phyloP scores from a whole-genome alignment of 2,113 vertebrate genomes.

The Psilopsiagon aurifrons region DNA sequence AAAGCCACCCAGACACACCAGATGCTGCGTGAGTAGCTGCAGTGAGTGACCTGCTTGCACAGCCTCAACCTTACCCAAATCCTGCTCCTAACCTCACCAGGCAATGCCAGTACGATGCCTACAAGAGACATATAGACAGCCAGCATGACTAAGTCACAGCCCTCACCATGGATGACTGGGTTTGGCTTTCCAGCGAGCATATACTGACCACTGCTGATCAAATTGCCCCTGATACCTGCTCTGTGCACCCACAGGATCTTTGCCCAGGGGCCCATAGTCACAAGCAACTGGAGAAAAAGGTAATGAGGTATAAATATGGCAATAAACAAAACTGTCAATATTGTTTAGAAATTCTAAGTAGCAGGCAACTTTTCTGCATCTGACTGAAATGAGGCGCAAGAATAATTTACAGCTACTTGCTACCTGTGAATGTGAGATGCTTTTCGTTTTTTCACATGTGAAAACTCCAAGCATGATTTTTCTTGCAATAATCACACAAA shows the following conservation, averaged over 20 bases:
- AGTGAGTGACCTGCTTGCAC: background rate
- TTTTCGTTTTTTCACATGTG: background rate
- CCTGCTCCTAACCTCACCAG: background rate
- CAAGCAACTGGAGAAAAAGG: background rate
- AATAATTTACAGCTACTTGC: background rate
- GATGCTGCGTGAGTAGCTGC: rapidly evolving
- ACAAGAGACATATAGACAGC: background rate
- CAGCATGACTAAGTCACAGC: rapidly evolving
- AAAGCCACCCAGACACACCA: background rate
- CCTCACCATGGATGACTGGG: rapidly evolving
- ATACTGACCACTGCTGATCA: rapidly evolving
- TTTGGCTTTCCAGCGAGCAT: rapidly evolving
- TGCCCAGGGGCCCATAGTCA: rapidly evolving
- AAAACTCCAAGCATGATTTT: background rate
- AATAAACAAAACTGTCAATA: background rate
- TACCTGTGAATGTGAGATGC: background rate
- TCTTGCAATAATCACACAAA: background rate
- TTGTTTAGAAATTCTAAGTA: background rate
- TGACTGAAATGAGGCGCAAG: background rate
- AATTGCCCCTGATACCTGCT: rapidly evolving
- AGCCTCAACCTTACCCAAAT: background rate
- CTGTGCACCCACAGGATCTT: background rate
- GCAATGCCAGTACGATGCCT: background rate
- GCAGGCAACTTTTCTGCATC: background rate
- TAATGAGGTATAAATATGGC: background rate